These are phyloP conservation scores for Promerops cafer DNA, from an alignment of 2,113 vertebrate genomes.

Conservation along the genomic window DNA sequence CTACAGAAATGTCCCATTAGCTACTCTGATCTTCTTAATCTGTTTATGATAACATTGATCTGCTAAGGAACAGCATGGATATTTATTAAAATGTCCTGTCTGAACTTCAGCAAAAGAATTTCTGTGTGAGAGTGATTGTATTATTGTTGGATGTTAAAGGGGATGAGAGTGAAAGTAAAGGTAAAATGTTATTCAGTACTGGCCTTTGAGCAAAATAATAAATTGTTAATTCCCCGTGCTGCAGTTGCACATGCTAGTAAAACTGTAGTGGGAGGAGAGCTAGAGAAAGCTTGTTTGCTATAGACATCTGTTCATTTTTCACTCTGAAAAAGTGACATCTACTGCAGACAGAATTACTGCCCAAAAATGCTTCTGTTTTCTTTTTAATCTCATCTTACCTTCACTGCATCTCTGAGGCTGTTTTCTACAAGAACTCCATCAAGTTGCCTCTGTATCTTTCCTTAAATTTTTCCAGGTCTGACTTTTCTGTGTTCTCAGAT, in stretches of 20 bases:
- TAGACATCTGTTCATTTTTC: background rate
- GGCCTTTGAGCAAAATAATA: background rate
- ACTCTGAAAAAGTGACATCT: background rate
- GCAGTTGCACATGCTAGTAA: background rate
- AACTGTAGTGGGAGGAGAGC: background rate
- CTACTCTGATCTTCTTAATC: background rate
- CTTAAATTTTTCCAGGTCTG: background rate
- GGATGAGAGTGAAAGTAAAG: background rate
- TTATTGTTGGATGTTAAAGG: background rate
- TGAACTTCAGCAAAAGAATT: background rate
- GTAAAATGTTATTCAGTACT: background rate
- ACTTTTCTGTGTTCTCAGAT: background rate
- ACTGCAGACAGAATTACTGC: background rate
- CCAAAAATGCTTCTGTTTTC: background rate
- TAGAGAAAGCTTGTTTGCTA: background rate
- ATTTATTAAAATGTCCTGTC: background rate
- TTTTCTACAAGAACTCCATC: background rate
- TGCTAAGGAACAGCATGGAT: background rate
- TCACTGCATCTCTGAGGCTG: background rate
- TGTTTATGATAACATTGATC: background rate
- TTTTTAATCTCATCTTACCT: background rate
- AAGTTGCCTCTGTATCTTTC: background rate
- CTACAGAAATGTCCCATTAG: background rate
- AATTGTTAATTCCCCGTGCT: background rate
- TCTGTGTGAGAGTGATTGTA: background rate